Percentiles rank a stretch among this genome's conserved stretches.
phyloP scores from a whole-genome alignment of 1,140 invertebrate species.

The Eumeta japonica region DNA sequence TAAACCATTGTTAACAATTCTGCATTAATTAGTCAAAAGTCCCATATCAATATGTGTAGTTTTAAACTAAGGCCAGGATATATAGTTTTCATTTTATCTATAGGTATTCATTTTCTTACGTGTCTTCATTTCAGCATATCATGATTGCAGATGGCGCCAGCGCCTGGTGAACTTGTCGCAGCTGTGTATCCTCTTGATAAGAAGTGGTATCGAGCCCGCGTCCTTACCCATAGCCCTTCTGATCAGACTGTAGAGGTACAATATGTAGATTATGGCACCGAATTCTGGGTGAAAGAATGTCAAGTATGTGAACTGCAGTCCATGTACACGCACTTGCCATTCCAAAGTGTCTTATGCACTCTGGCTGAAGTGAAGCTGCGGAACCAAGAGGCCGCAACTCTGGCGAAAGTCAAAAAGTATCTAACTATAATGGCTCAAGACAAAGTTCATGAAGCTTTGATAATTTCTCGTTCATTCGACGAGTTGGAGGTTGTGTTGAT shows the following conservation, averaged over 20 bases:
- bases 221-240: slow-evolving; percentile 39
- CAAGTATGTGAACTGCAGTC: slow-evolving; percentile 20
- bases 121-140: too few species aligned
- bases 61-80: too few species aligned
- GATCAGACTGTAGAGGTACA: slow-evolving; percentile 37
- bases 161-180: slow-evolving; percentile 57
- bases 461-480: slow-evolving; percentile 32
- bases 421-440: slow-evolving; percentile 16
- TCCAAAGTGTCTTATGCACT: slow-evolving; percentile 25
- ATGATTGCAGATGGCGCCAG: slow-evolving; percentile 25
- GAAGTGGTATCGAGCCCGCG: slow-evolving; percentile 61
- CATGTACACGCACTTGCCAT: slow-evolving; percentile 20
- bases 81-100: too few species aligned
- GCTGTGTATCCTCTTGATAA: slow-evolving; percentile 60
- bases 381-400: slow-evolving; percentile 9
- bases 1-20: too few species aligned
- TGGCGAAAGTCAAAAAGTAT: slow-evolving; percentile 17
- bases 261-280: slow-evolving; percentile 45
- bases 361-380: slow-evolving; percentile 25
- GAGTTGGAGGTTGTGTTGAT: slow-evolving; percentile 31
- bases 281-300: slow-evolving; percentile 33
- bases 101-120: too few species aligned
- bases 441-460: slow-evolving; percentile 16
- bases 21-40: too few species aligned
- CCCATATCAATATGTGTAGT: too few species aligned